Percentiles rank a stretch among this genome's conserved stretches.
These are phyloP conservation scores for Papilio protenor DNA, from an alignment of 2,888 invertebrate species.

Conservation along the genomic window DNA sequence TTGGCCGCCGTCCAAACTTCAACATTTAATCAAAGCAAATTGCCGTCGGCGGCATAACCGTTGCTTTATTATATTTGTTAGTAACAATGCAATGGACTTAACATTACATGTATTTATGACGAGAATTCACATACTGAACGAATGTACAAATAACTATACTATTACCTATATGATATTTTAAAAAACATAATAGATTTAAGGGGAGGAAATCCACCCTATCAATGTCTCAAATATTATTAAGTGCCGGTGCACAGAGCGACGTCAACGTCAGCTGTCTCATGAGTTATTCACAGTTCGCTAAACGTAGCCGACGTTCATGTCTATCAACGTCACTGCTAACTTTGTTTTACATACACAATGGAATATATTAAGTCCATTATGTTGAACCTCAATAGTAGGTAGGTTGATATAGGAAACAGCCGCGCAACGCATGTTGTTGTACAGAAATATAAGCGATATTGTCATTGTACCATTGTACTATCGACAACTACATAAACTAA, in stretches of 20 bases:
- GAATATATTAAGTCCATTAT: not conserved
- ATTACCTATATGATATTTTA: not conserved
- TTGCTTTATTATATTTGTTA: constrained; percentile 19
- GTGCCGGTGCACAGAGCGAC: not conserved
- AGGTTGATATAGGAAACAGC: not conserved
- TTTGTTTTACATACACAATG: not conserved
- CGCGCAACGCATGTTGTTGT: not conserved
- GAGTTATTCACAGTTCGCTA: not conserved
- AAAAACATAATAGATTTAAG: not conserved
- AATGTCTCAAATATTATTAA: constrained; percentile 1
- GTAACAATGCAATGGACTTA: constrained; percentile 1
- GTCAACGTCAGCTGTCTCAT: constrained; percentile 6
- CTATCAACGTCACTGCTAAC: constrained; percentile 2
- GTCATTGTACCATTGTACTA: not conserved
- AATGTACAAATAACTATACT: not conserved
- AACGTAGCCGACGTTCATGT: not conserved
- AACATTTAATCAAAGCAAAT: constrained; percentile 27
- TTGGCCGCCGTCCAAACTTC: constrained; percentile 26
- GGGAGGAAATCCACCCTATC: not conserved
- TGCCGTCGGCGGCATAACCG: constrained; percentile 3
- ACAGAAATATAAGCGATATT: not conserved
- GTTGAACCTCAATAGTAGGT: not conserved
- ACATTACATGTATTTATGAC: not conserved
- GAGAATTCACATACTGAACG: not conserved
- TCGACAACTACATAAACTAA: not conserved